Evolutionary conservation across 2,888 invertebrate species (phyloP).

Genomic region (Drosophila demipolita): DNA sequence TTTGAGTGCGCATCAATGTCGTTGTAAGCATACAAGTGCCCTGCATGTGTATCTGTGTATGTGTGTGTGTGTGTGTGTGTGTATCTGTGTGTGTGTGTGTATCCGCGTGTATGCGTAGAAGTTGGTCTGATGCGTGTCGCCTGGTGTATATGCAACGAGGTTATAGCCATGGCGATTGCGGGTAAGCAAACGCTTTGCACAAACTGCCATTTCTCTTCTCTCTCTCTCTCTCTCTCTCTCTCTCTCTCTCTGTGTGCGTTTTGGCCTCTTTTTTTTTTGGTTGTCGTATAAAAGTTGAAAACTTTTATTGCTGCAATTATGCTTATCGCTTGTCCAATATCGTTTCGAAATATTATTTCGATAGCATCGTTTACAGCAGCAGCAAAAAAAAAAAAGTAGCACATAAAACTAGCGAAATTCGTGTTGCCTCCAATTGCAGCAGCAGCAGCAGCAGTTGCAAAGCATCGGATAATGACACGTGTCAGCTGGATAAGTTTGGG

Average conservation of each 20-base stretch:
- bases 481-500: slow-evolving; percentile 14
- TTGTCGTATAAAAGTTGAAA: slow-evolving; percentile 80
- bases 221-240: slow-evolving; percentile 1
- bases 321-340: slow-evolving; percentile 82
- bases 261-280: slow-evolving; percentile 29
- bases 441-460: slow-evolving; percentile 47
- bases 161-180: slow-evolving; percentile 63
- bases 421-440: slow-evolving; percentile 12
- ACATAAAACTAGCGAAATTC: slow-evolving; percentile 21
- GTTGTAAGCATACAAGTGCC: slow-evolving; percentile 37
- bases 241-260: slow-evolving; percentile 8
- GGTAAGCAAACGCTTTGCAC: slow-evolving; percentile 53
- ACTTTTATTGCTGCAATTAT: slow-evolving; percentile 85
- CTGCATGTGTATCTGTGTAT: slow-evolving; percentile 7
- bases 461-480: slow-evolving; percentile 45
- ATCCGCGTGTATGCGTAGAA: slow-evolving; percentile 4
- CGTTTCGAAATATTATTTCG: slow-evolving; percentile 81
- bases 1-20: slow-evolving; percentile 67
- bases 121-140: slow-evolving; percentile 15
- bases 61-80: slow-evolving; percentile 10
- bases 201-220: slow-evolving; percentile 18
- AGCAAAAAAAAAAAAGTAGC: slow-evolving; percentile 16
- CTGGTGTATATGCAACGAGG: slow-evolving; percentile 38
- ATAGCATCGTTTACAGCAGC: slow-evolving; percentile 64
- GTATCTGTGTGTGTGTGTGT: slow-evolving; percentile 6